Evolutionary conservation across 2,113 vertebrate species (phyloP).

Genomic region (Propithecus coquereli): DNA sequence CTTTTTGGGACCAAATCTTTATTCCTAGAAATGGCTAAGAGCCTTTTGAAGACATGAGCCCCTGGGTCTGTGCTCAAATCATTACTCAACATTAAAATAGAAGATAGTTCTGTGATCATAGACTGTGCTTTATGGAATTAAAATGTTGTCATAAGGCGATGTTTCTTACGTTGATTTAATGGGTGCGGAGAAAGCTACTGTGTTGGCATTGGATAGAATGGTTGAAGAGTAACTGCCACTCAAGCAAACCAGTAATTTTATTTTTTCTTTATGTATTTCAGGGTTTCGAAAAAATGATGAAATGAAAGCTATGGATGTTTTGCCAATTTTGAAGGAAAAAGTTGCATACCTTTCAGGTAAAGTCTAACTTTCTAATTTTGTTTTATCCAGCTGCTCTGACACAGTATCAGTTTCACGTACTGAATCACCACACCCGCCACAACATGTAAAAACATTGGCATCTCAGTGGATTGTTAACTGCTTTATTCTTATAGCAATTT

Average conservation of each 20-base stretch:
- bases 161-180: not conserved
- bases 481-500: not conserved
- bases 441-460: not conserved
- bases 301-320: conserved; percentile 97
- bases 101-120: not conserved
- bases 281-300: conserved; percentile 98
- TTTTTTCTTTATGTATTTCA: conserved; percentile 77
- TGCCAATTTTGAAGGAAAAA: conserved; percentile 98
- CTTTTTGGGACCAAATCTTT: not conserved
- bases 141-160: not conserved
- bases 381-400: not conserved
- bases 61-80: not conserved
- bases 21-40: not conserved
- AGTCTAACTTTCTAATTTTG: conserved; percentile 33
- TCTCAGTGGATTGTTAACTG: not conserved
- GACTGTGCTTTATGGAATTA: not conserved
- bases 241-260: conserved; percentile 43
- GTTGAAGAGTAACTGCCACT: not conserved
- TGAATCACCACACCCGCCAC: not conserved
- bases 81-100: not conserved
- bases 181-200: not conserved
- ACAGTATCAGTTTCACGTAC: not conserved
- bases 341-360: conserved; percentile 98
- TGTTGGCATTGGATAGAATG: not conserved
- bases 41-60: not conserved